Evolutionary conservation across 2,797 vertebrate genomes (phyloP), one percentile per base, ranked within the genome.

Genomic region (Sciaenops ocellatus): DNA sequence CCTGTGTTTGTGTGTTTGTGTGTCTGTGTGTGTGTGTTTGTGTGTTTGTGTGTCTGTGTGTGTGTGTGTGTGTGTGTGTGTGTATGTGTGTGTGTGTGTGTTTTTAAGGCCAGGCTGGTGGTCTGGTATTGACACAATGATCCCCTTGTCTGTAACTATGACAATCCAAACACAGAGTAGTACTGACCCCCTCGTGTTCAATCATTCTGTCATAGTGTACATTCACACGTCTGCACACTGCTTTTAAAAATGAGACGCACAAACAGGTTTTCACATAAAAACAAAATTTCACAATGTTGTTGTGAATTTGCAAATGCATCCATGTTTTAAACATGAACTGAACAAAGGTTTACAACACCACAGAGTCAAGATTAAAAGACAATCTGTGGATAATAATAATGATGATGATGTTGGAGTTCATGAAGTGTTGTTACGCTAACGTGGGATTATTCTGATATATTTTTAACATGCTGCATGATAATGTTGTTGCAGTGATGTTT

Each of bases 121-220:
- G 88, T 79, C 77, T 92, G 75, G 64, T 82, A 62, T 77, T 86
- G 81, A 85, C 87, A 90, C 81, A 90, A 68, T 88, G 85, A 78
- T 20, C 69, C 68, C 66, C 44, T 87, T 91, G 93, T 91, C 83
- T 85, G 90, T 95, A 85, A 87, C 91, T 82, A 90, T 93, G 88
- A 90, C 85, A 83, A 88, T 85, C 64, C 61, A 66, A 82, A 89
- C 82, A 84, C 47, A 47, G 82, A 70, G 69, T 57, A 66, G 51
- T 9, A 22, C 7, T 61, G 44, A 56, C 34, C 30, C 28, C 68
- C 66, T 18, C 3, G 1, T 73, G 46, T 42, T 64, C 2, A 28
- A 51, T 30, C 46, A 4, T 42, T 17, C 22, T 57, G 67, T 55
- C 55, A 56, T 17, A 72, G 9, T 20, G 79, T 15, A 28, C 10